These are phyloP conservation scores for Tineola bisselliella DNA, from an alignment of 2,888 invertebrate species.

Conservation along the genomic window DNA sequence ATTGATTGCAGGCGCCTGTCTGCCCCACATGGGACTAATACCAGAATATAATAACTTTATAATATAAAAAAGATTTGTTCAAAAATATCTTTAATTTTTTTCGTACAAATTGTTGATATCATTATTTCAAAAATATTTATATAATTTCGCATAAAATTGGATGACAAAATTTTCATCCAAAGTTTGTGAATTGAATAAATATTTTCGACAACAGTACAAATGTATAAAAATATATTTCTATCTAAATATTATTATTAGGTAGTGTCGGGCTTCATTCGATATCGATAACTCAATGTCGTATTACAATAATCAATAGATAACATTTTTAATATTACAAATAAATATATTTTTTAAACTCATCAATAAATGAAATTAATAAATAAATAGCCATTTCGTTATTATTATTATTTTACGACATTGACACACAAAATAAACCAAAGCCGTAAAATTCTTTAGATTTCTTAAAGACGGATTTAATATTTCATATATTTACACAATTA, in stretches of 20 bases:
- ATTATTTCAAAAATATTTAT: neutral
- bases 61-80: conserved; percentile 3
- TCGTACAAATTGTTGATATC: neutral
- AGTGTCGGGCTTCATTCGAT: neutral
- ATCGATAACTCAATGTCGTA: neutral
- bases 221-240: conserved; percentile 2
- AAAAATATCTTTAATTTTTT: neutral
- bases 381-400: neutral
- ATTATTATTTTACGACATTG: neutral
- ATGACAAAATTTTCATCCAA: neutral
- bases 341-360: neutral
- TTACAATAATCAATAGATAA: neutral
- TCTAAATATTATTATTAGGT: neutral
- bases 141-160: neutral
- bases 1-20: neutral
- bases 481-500: neutral
- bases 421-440: too few relatives aligned
- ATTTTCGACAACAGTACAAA: neutral
- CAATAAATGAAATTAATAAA: neutral
- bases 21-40: neutral
- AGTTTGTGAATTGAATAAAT: neutral
- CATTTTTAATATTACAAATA: too few relatives aligned
- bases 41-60: neutral
- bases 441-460: too few relatives aligned
- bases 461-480: neutral